A percentile compares a stretch with the other conserved stretches of the same genome.
These are phyloP conservation scores for Chaenocephalus aceratus DNA, from an alignment of 2,113 vertebrate species.

Conservation along the genomic window DNA sequence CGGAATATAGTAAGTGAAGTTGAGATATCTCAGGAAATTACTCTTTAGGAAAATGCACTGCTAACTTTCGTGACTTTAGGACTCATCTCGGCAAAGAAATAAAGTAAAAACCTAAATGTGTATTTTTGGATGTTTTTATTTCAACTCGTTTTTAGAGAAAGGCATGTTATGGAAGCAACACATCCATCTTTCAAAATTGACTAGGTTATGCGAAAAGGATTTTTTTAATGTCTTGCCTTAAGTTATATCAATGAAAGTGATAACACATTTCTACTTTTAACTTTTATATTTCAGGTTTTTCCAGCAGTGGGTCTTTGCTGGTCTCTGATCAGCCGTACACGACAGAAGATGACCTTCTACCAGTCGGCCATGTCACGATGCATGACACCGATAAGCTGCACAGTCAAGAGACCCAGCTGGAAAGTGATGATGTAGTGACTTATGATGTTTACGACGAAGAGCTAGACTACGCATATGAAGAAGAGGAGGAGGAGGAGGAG, in stretches of 20 bases:
- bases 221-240: too few species aligned
- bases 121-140: too few species aligned
- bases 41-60: too few species aligned
- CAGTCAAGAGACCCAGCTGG: constrained; percentile 10
- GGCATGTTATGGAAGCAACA: too few species aligned
- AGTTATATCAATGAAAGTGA: not conserved
- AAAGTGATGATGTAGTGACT: not conserved
- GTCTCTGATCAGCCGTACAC: constrained; percentile 63
- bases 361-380: constrained; percentile 4
- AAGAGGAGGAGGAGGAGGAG: not conserved
- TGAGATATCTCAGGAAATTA: too few species aligned
- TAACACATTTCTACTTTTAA: not conserved
- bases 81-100: too few species aligned
- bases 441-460: constrained; percentile 1
- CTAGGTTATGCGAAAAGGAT: too few species aligned
- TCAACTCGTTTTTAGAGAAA: too few species aligned
- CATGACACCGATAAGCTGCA: constrained; percentile 2
- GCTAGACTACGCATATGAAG: not conserved
- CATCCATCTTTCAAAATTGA: too few species aligned
- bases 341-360: constrained; percentile 27
- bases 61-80: too few species aligned
- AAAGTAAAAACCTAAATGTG: too few species aligned
- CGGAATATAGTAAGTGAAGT: too few species aligned
- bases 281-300: constrained; percentile 53
- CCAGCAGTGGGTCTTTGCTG: constrained; percentile 55